Evolutionary conservation across 2,797 vertebrate genomes (phyloP).

Genomic region (Columba guinea): DNA sequence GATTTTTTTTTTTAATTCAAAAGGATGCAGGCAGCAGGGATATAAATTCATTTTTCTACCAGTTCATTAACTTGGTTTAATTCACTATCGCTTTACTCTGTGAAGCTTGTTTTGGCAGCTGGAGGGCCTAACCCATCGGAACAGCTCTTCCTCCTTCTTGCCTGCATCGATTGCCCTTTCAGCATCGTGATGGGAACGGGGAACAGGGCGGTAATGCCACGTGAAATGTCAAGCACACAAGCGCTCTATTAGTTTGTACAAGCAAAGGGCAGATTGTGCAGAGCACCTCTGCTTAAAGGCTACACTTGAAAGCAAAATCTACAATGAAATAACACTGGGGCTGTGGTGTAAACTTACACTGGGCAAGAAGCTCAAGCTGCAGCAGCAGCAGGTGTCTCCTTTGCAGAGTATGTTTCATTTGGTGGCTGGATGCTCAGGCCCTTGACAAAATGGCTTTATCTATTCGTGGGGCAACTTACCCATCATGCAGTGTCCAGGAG

Average conservation of each 20-base stretch:
- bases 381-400: background rate
- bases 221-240: slow-evolving; percentile 50
- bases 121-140: background rate
- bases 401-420: background rate
- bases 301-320: background rate
- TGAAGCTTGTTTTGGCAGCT: background rate
- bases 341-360: background rate
- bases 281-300: slow-evolving; percentile 19
- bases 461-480: background rate
- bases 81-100: background rate
- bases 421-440: background rate
- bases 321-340: background rate
- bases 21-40: background rate
- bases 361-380: background rate
- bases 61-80: slow-evolving; percentile 12
- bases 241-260: slow-evolving; percentile 18
- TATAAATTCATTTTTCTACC: background rate
- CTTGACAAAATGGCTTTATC: background rate
- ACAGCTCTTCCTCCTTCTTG: background rate
- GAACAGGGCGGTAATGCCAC: background rate
- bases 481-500: background rate
- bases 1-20: background rate
- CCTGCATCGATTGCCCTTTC: background rate
- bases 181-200: background rate
- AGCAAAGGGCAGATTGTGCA: slow-evolving; percentile 36